Conservation (phyloP, 1,140 invertebrate genomes). For the Zaprionus vittiger region DNA sequence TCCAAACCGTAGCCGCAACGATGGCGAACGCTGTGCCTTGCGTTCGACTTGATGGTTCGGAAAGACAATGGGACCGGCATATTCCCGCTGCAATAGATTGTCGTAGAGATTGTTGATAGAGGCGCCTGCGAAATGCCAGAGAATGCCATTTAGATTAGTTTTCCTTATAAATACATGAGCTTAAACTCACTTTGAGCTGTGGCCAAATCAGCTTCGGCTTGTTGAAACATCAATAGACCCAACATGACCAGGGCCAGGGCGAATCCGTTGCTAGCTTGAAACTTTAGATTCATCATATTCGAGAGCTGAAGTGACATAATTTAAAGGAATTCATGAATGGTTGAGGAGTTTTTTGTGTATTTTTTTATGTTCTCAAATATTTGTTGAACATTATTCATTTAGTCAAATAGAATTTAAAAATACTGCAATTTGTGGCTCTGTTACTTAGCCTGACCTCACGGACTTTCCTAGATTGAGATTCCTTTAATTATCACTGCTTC, state of each 20-base stretch:
- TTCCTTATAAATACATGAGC: too few species aligned
- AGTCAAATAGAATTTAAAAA: neutral
- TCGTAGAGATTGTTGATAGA: conserved; percentile 75
- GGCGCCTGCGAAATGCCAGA: conserved; percentile 34
- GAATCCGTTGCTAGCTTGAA: conserved; percentile 52
- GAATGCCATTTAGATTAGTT: neutral
- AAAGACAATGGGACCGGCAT: conserved; percentile 78
- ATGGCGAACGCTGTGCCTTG: conserved; percentile 89
- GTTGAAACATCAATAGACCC: conserved; percentile 39
- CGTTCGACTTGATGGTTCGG: conserved; percentile 88
- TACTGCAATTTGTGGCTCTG: neutral
- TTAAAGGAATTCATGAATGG: neutral
- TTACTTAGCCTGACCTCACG: too few species aligned
- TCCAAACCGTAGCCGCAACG: conserved; percentile 89
- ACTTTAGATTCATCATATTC: conserved; percentile 48
- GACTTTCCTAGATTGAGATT: neutral
- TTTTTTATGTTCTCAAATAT: neutral
- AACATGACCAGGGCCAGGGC: conserved; percentile 47
- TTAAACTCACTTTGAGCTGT: conserved; percentile 46
- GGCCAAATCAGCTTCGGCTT: conserved; percentile 47
- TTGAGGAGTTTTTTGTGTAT: neutral
- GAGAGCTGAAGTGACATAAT: neutral
- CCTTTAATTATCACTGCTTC: conserved; percentile 17
- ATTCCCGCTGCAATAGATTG: conserved; percentile 80
- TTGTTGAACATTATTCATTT: neutral